Evolutionary conservation across 2,888 invertebrate species (phyloP), one percentile per base, ranked within the genome.

Genomic region (Lutraria lutraria): DNA sequence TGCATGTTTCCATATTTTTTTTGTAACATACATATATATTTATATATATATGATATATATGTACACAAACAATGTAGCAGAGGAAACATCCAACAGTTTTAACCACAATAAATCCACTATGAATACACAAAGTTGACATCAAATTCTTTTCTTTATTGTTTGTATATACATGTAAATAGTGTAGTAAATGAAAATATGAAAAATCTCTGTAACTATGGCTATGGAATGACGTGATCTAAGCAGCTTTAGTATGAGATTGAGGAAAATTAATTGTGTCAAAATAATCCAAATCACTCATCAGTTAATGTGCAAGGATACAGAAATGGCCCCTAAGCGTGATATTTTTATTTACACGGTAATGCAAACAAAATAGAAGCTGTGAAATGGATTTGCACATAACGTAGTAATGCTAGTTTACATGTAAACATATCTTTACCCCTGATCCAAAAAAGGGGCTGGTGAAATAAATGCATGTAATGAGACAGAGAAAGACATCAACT

Each of bases 41-140:
- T 43, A 68, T 68, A 68, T 25, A 68, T 16, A n/a, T 68, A 68
- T 68, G 12, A n/a, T n/a, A n/a, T 68, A 68, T 68, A 68, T n/a
- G n/a, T 68, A 68, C 63, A 68, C 63, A 68, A 43, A 68, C 63
- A 68, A 68, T 68, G 63, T 21, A 68, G 2, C 12, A 68, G 25
- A 68, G 63, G n/a, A 13, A 68, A 68, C 63, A 68, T 25, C 63
- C 63, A 68, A 68, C 63, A 68, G 63, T n/a, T n/a, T 68, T 4
- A 68, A 68, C 63, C 63, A 68, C 63, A 25, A 3, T 12, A n/a
- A 25, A 68, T 25, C 63, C 25, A 68, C 25, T 68, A n/a, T 2
- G n/a, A 25, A 6, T 25, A 68, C 63, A 68, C 12, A 68, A 16
- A 56, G 19, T n/a, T n/a, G n/a, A n/a, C 63, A 63, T 10, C 25